Evolutionary conservation across 2,888 invertebrate species (phyloP).

Genomic region (Ferdinandea cuprea): DNA sequence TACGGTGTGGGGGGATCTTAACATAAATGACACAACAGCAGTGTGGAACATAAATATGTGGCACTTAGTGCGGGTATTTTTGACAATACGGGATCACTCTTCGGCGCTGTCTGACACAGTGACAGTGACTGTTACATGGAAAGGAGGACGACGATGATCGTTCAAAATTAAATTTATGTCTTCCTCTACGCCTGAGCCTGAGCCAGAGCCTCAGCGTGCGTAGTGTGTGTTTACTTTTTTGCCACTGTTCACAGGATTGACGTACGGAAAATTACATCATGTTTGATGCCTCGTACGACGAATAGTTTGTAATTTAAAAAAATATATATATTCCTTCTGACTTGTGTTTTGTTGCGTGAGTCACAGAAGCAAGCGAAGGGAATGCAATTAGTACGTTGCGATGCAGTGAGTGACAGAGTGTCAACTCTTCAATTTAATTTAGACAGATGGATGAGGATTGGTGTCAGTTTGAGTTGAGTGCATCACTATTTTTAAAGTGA

Average conservation of each 20-base stretch:
- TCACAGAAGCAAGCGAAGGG: constrained; percentile 4
- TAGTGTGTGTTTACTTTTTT: constrained; percentile 15
- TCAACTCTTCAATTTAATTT: constrained; percentile 65
- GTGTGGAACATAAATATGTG: constrained; percentile 73
- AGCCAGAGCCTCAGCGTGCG: background rate
- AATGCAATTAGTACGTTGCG: constrained; percentile 66
- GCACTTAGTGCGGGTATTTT: constrained; percentile 72
- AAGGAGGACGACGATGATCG: constrained; percentile 50
- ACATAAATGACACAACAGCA: constrained; percentile 64
- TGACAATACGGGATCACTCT: constrained; percentile 73
- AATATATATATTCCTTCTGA: constrained; percentile 15
- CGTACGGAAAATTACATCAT: constrained; percentile 59
- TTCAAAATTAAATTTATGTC: constrained; percentile 69
- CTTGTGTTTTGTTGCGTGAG: constrained; percentile 18
- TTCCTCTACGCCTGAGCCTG: constrained; percentile 44
- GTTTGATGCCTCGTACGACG: constrained; percentile 51
- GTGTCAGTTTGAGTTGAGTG: constrained; percentile 57
- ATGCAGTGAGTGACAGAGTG: constrained; percentile 55
- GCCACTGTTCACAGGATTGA: constrained; percentile 45
- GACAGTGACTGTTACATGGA: constrained; percentile 20
- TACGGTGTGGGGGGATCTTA: constrained; percentile 29
- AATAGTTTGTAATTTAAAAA: constrained; percentile 42
- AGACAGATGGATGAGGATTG: constrained; percentile 58
- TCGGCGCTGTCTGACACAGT: constrained; percentile 51
- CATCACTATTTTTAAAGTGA: constrained; percentile 22